phyloP scores from a whole-genome alignment of 2,888 invertebrate species.

The Sturmia bella region DNA sequence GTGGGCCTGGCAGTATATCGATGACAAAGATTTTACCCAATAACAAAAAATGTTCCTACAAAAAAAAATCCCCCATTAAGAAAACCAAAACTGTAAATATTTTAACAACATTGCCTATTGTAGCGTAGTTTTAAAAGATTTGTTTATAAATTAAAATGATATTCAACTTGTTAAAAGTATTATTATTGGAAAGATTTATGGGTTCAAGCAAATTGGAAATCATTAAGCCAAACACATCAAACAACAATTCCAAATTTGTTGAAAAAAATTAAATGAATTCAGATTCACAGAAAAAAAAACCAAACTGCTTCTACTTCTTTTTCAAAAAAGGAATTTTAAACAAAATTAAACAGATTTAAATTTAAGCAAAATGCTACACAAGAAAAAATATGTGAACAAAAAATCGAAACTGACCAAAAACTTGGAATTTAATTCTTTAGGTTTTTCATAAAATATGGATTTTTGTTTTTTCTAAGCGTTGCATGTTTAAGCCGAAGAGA shows the following conservation, averaged over 20 bases:
- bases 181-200: conserved; percentile 64
- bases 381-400: background rate
- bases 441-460: no score
- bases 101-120: background rate
- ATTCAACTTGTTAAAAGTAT: conserved; percentile 60
- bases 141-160: conserved; percentile 23
- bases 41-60: no score
- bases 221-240: conserved; percentile 27
- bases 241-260: conserved; percentile 44
- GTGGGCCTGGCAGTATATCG: no score
- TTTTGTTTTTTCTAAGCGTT: no score
- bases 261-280: conserved; percentile 27
- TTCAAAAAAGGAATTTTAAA: conserved; percentile 30
- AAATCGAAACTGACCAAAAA: no score
- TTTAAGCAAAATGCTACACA: conserved; percentile 26
- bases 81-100: no score
- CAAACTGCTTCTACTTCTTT: conserved; percentile 18
- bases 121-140: background rate
- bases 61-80: no score
- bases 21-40: no score
- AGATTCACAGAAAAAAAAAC: conserved; percentile 41
- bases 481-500: background rate
- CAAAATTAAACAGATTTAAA: conserved; percentile 46
- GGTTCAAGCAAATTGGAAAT: conserved; percentile 39
- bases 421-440: no score